Evolutionary conservation across 2,797 vertebrate species (phyloP), one percentile per base, ranked within the genome.

Genomic region (Peromyscus eremicus): DNA sequence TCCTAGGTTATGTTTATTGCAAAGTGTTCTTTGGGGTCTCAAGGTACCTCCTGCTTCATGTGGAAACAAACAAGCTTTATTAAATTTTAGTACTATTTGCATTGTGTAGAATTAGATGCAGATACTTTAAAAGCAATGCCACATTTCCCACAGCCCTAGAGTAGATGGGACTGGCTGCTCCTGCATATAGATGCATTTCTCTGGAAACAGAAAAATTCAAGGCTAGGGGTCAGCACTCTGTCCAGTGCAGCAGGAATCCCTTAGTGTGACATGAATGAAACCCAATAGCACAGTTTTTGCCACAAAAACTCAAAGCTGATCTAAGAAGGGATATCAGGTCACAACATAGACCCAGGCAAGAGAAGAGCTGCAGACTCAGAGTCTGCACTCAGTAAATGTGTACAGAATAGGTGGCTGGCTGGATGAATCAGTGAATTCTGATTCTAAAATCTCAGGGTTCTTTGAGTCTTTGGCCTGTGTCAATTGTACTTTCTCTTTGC

Each of bases 1-100:
- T 90, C 14, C 87, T 37, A 49, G 62, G 2, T 52, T 94, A n/a
- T 43, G 84, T 94, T 95, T 88, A 77, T 43, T 92, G 80, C 89
- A 90, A 68, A 76, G 66, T 81, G 9, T 71, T 81, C 81, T 32
- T 90, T 57, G 80, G 77, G 70, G 43, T 43, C 73, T 93, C 52
- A 49, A 76, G 13, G 76, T 83, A 46, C 16, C 62, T 97, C 91
- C 43, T 52, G n/a, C 83, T 32, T 80, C 62, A 60, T 71, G 34
- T 29, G 62, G 71, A 94, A 91, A 32, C n/a, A 81, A 43, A 86
- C 55, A 75, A 57, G 11, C 66, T 91, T 89, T 89, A 87, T 57
- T 95, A 49, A 85, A 71, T 57, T 85, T 85, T 29, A 86, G 40
- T 29, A 46, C 79, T 68, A 25, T 88, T 81, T 87, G 23, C n/a